Base-by-base conservation (phyloP, 2,888 invertebrate genomes). In the Drosophila multiciliata region DNA sequence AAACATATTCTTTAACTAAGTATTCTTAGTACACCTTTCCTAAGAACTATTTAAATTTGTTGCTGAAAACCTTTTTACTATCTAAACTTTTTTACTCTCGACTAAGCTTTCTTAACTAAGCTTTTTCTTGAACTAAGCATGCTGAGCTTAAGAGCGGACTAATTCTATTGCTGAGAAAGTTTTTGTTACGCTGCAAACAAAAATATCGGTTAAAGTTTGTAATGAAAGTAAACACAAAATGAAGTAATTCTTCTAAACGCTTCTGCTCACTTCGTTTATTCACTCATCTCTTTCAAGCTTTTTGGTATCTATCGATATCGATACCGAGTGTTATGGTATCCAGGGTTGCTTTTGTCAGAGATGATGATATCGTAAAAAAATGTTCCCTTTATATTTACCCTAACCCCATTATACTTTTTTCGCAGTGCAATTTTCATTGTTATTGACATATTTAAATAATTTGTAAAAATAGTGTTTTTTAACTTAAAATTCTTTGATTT, bases 401-500 rank as follows among this genome's bases (percentile, higher is more conserved):
- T 11, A 11, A 11, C 1, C 11, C 42, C 6, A n/a, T 42, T 20
- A 6, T 1, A 40, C n/a, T 52, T 53, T 35, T 17, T 1, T 20
- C 17, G 20, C 17, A 23, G 23, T 17, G 15, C 1, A 53, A 1
- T 20, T 12, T 7, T 15, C 23, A 49, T 26, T 49, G 55, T 52
- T 73, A 75, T 76, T 78, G 77, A 70, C 73, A 85, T 68, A 85
- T 82, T 78, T 65, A 64, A 75, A 57, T 58, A 49, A 50, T 59
- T 45, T 60, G 23, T 3, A 45, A 36, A 48, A 8, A 33, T 38
- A 23, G 9, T 29, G 49, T 29, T 36, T 35, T 57, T 67, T 42
- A 64, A 70, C 48, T 67, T 40, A 54, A 62, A 59, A 68, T 72
- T 71, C 71, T 80, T 72, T 83, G 85, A 88, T 85, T 88, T 90